These are phyloP conservation scores for Heliconius erato DNA, from an alignment of 2,888 invertebrate genomes.

Conservation along the genomic window DNA sequence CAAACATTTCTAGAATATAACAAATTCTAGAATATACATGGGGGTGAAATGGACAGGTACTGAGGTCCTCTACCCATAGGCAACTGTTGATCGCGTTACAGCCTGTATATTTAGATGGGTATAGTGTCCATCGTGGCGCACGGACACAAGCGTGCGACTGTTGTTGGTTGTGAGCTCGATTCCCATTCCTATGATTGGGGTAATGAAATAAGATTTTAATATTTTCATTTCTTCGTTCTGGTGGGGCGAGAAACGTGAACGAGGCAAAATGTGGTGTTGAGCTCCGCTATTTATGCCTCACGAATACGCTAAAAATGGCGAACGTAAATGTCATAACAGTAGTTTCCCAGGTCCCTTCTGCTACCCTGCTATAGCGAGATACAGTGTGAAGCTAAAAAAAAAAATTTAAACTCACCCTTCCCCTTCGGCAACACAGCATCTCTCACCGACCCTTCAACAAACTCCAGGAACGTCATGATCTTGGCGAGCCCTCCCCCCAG, in stretches of 20 bases:
- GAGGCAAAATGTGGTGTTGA: no score
- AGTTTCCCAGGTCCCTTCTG: no score
- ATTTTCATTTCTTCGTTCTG: no score
- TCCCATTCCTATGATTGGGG: not conserved
- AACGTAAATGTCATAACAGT: not conserved
- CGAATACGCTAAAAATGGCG: not conserved
- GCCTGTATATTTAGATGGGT: not conserved
- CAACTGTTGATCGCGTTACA: no score
- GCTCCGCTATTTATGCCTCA: no score
- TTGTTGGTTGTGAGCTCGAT: not conserved
- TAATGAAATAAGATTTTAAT: no score
- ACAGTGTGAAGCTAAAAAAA: not conserved
- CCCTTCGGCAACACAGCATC: constrained; percentile 79
- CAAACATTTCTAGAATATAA: no score
- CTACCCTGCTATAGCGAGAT: not conserved
- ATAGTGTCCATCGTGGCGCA: not conserved
- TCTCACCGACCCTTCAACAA: constrained; percentile 90
- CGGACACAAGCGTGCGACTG: no score
- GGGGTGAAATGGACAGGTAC: no score
- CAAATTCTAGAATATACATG: no score
- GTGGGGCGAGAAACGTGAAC: no score
- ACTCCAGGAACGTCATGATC: constrained; percentile 92
- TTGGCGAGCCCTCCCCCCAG: constrained; percentile 89
- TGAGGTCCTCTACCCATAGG: no score
- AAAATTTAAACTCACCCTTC: constrained; percentile 63